phyloP scores from a whole-genome alignment of 2,888 invertebrate species.

The Hydriomena furcata region DNA sequence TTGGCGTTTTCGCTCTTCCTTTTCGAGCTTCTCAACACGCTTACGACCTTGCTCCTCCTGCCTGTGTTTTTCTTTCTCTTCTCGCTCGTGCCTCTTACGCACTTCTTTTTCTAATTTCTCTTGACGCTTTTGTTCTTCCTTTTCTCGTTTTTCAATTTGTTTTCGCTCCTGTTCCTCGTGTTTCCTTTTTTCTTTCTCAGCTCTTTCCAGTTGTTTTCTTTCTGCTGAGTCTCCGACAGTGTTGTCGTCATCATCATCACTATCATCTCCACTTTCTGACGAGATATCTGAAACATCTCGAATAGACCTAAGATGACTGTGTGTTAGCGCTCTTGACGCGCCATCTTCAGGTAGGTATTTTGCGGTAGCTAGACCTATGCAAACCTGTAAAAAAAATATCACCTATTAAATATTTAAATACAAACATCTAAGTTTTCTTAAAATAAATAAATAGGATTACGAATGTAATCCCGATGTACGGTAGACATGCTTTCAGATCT shows the following conservation, averaged over 20 bases:
- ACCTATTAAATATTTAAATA: constrained; percentile 10
- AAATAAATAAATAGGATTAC: too few relatives aligned
- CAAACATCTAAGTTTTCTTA: too few relatives aligned
- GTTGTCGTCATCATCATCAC: constrained; percentile 39
- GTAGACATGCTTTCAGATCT: too few relatives aligned
- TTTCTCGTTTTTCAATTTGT: constrained; percentile 39
- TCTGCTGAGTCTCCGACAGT: constrained; percentile 43
- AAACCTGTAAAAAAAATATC: constrained; percentile 58
- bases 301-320: constrained; percentile 50
- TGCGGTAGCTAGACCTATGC: constrained; percentile 66
- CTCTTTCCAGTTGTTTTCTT: constrained; percentile 46
- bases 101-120: constrained; percentile 42
- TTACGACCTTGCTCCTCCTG: constrained; percentile 49
- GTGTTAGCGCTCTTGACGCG: constrained; percentile 46
- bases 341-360: constrained; percentile 71
- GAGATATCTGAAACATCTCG: constrained; percentile 54
- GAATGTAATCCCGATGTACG: too few relatives aligned
- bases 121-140: constrained; percentile 42
- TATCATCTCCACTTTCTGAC: constrained; percentile 43
- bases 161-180: constrained; percentile 45
- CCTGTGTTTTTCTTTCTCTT: constrained; percentile 46
- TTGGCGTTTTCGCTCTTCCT: constrained; percentile 44
- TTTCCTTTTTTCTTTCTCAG: constrained; percentile 50
- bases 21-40: constrained; percentile 28
- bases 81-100: constrained; percentile 38